These are phyloP conservation scores for Cerceris ruficornis DNA, from an alignment of 2,888 invertebrate species.

Conservation along the genomic window DNA sequence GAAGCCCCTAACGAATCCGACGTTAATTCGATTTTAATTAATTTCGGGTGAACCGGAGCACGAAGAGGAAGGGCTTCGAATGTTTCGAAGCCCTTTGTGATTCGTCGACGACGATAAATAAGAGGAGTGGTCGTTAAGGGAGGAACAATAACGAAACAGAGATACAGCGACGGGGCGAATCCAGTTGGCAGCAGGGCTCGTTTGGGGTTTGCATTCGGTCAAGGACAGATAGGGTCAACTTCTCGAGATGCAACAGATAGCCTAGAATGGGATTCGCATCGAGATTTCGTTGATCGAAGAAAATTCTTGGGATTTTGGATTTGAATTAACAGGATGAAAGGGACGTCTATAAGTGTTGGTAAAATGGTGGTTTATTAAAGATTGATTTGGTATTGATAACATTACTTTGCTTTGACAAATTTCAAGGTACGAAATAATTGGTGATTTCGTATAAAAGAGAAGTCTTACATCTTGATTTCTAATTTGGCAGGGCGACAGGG, in stretches of 20 bases:
- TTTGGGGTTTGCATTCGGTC: conserved; percentile 22
- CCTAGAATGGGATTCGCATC: background rate
- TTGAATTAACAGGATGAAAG: too few species aligned
- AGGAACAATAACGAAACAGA: background rate
- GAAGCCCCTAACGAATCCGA: background rate
- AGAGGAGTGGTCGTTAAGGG: background rate
- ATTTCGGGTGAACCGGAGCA: conserved; percentile 1
- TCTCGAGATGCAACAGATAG: conserved; percentile 52
- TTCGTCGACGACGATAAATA: background rate
- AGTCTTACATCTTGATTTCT: too few species aligned
- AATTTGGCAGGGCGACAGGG: too few species aligned
- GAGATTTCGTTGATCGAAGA: background rate
- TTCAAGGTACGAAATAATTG: too few species aligned
- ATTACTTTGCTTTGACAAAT: too few species aligned
- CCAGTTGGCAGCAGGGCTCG: too few species aligned
- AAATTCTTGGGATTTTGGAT: too few species aligned
- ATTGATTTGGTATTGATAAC: too few species aligned
- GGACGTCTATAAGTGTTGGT: too few species aligned
- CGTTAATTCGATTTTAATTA: conserved; percentile 3
- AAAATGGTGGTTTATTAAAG: too few species aligned
- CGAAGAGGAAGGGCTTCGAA: background rate
- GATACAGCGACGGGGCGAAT: background rate
- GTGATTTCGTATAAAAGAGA: too few species aligned
- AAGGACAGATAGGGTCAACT: conserved; percentile 50
- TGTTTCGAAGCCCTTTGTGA: background rate